Base-by-base conservation (phyloP, 2,888 invertebrate genomes). In the Mayetiola destructor region DNA sequence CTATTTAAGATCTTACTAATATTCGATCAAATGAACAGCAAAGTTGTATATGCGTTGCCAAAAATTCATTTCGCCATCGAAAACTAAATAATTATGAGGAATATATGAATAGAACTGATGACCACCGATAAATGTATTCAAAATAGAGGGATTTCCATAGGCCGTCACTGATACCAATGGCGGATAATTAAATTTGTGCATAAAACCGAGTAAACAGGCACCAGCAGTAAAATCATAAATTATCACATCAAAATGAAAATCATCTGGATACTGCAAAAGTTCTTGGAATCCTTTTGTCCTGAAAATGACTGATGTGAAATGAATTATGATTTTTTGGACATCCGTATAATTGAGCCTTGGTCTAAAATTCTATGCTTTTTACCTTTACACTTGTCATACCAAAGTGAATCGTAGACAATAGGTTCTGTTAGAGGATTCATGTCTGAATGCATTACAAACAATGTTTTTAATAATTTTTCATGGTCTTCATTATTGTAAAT, bases 161-260 rank as follows among this genome's bases (percentile, higher is more conserved):
- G 65, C 64, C 8, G 62, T 60, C 0, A 67, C 59, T n/a, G 67
- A 66, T 29, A 68, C 60, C 27, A 70, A 59, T 9, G 69, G 66
- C 23, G 68, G 66, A 61, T 66, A 62, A 1, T 63, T 62, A 58
- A 69, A 71, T 55, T 65, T 65, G 36, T 68, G 64, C 0, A 66
- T 60, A 55, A 70, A 65, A 1, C 66, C 66, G 14, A 70, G 27
- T 14, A 69, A 57, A 61, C 64, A 66, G 3, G 67, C 63, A 1
- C 67, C 67, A 23, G 64, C 35, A 0, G 65, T 66, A 39, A 64
- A 67, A 58, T 71, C 71, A 56, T 67, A 62, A 3, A 70, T 60
- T 14, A 69, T 64, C 35, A 69, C 56, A 63, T 71, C 69, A 58
- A 68, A 66, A 30, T 64, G 60, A 30, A 68, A 68, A 42, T 64